Conservation (phyloP, 2,797 vertebrate genomes). For the Ciconia nigra region DNA sequence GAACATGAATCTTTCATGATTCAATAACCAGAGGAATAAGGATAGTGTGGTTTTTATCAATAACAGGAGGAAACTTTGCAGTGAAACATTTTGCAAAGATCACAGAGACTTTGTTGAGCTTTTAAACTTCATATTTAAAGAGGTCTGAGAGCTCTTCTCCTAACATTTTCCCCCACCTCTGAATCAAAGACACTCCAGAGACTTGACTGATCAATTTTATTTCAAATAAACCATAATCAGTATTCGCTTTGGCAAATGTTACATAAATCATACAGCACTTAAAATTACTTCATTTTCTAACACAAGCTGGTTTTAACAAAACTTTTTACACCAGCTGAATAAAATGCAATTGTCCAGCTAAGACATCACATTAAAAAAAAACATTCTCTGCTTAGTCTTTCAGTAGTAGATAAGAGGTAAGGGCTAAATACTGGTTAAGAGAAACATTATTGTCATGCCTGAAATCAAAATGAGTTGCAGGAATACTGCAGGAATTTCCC, state of each 20-base stretch:
- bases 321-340: not conserved
- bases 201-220: not conserved
- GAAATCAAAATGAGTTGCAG: not conserved
- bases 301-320: not conserved
- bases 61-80: not conserved
- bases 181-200: not conserved
- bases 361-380: not conserved
- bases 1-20: not conserved
- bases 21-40: not conserved
- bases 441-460: not conserved
- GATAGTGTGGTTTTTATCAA: not conserved
- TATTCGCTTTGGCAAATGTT: not conserved
- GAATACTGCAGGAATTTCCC: not conserved
- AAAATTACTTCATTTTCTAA: not conserved
- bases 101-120: not conserved
- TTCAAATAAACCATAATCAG: not conserved
- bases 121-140: not conserved
- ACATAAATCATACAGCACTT: not conserved
- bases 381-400: not conserved
- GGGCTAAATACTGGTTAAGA: not conserved
- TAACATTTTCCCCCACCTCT: not conserved
- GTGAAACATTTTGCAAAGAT: not conserved
- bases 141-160: not conserved
- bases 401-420: not conserved
- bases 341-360: not conserved